Evolutionary conservation across 1,140 invertebrate genomes (phyloP).

Genomic region (Ctenoplectra terminalis): DNA sequence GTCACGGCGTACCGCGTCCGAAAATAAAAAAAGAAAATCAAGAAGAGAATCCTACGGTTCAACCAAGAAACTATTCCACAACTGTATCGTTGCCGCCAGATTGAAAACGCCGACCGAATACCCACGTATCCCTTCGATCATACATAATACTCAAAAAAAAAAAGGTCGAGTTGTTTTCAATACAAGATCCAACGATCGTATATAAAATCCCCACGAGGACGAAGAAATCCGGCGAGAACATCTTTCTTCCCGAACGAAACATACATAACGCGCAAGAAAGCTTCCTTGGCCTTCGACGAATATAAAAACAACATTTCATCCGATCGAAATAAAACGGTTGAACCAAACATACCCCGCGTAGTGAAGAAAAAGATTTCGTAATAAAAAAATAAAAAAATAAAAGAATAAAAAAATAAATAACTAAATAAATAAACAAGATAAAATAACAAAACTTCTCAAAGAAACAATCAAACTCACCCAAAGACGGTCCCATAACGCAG

Average conservation of each 20-base stretch:
- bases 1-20: background rate
- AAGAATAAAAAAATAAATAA: no score
- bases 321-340: background rate
- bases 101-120: background rate
- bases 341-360: no score
- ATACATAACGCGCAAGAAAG: background rate
- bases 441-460: no score
- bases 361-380: no score
- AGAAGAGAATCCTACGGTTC: background rate
- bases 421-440: no score
- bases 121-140: background rate
- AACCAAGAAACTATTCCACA: background rate
- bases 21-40: slow-evolving; percentile 20
- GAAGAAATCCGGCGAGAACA: background rate
- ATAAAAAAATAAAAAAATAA: no score
- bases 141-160: no score
- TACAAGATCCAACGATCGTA: background rate
- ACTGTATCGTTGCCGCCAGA: background rate
- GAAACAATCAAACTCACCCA: background rate
- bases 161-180: no score
- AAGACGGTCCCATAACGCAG: slow-evolving; percentile 12
- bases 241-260: background rate
- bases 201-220: no score
- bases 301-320: background rate
- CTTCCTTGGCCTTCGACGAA: background rate